Percentiles rank a stretch among this genome's conserved stretches.
These are phyloP conservation scores for Gastrophryne carolinensis DNA, from an alignment of 2,797 vertebrate species.

Conservation along the genomic window DNA sequence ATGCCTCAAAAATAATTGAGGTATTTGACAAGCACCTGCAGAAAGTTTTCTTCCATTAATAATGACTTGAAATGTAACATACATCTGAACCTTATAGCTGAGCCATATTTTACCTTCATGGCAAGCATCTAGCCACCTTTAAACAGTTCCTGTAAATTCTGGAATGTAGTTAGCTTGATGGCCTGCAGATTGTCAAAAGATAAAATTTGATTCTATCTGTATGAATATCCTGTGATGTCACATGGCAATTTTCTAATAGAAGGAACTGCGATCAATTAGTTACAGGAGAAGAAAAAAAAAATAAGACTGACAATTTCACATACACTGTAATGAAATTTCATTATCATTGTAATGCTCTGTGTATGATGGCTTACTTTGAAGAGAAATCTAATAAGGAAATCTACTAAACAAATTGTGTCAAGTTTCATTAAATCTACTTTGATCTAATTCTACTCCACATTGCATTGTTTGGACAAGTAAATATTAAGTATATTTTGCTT, in stretches of 20 bases:
- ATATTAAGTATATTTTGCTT: not conserved
- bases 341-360: too few relatives aligned
- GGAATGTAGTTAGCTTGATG: not conserved
- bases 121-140: not conserved
- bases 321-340: not conserved
- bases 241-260: not conserved
- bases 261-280: not conserved
- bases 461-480: not conserved
- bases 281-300: not conserved
- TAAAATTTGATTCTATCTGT: not conserved
- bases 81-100: not conserved
- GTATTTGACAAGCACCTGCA: too few relatives aligned
- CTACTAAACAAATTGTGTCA: not conserved
- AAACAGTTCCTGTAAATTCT: not conserved
- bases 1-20: too few relatives aligned
- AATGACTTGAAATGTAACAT: too few relatives aligned
- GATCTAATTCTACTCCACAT: not conserved
- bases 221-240: not conserved
- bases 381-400: too few relatives aligned
- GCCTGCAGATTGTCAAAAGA: not conserved
- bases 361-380: not conserved
- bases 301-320: not conserved
- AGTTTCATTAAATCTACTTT: not conserved
- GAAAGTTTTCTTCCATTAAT: too few relatives aligned
- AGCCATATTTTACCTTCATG: not conserved